phyloP scores from a whole-genome alignment of 2,113 vertebrate genomes.

The Psephotus haematonotus region DNA sequence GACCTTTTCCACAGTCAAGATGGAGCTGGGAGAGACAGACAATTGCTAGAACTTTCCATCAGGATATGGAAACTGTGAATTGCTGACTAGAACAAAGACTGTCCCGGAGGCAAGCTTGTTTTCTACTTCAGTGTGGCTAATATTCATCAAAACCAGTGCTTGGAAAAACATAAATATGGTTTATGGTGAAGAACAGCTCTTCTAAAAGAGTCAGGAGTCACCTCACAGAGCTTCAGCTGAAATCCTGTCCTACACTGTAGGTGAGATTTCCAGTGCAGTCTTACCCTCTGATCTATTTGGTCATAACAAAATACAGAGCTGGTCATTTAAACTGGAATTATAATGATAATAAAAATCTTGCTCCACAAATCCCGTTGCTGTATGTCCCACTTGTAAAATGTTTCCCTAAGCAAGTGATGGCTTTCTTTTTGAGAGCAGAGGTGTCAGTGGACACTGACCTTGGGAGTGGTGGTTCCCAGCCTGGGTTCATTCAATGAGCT shows the following conservation, averaged over 20 bases:
- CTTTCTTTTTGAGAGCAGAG: not conserved
- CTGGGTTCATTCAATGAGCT: not conserved
- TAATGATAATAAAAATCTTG: not conserved
- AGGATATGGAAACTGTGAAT: not conserved
- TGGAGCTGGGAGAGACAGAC: not conserved
- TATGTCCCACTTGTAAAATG: not conserved
- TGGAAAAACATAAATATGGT: not conserved
- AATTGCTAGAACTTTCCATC: not conserved
- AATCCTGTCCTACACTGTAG: not conserved
- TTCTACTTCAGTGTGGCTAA: not conserved
- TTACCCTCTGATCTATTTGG: not conserved
- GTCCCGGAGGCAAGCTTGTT: not conserved
- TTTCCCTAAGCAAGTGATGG: not conserved
- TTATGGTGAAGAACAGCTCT: not conserved
- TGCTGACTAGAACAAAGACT: not conserved
- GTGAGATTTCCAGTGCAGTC: not conserved
- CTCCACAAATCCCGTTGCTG: not conserved
- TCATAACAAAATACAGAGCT: not conserved
- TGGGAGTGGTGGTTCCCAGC: not conserved
- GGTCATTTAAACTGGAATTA: not conserved
- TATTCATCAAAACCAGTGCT: not conserved
- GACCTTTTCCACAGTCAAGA: not conserved
- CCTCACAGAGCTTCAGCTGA: not conserved
- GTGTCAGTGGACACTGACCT: not conserved
- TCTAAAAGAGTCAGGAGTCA: not conserved